phyloP scores from a whole-genome alignment of 2,113 vertebrate species.

The Chloropsis cyanopogon region DNA sequence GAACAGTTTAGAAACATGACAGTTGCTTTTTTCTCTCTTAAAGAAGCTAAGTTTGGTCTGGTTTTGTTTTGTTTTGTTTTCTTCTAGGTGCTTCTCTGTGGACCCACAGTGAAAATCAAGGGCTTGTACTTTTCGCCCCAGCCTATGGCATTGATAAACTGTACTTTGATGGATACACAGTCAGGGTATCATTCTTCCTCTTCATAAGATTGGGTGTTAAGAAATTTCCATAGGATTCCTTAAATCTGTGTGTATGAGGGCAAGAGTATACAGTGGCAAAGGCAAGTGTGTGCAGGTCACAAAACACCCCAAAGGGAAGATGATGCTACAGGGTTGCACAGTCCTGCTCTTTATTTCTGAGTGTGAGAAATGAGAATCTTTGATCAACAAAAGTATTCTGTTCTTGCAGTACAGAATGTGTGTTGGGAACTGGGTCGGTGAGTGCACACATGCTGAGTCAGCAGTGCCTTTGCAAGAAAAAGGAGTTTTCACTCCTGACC shows the following conservation, averaged over 20 bases:
- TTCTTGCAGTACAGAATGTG: neutral
- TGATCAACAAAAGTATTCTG: neutral
- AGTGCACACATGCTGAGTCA: fast-evolving
- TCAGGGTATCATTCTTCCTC: conserved; percentile 22
- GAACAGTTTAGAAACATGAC: neutral
- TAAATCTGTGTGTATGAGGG: neutral
- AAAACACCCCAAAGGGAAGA: neutral
- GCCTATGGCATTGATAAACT: conserved; percentile 10
- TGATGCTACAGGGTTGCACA: neutral
- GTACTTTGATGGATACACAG: conserved; percentile 29
- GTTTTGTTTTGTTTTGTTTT: neutral
- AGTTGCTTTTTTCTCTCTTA: neutral
- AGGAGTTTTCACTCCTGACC: neutral
- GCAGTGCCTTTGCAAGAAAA: neutral
- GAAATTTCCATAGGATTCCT: neutral
- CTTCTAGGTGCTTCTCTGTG: neutral
- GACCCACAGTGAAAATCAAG: conserved; percentile 2
- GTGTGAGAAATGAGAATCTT: neutral
- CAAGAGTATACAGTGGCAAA: neutral
- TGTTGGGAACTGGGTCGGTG: neutral
- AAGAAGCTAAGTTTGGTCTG: neutral
- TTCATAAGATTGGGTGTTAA: neutral
- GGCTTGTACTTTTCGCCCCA: neutral
- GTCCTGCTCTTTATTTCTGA: neutral
- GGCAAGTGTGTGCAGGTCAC: neutral